Percentiles rank a stretch among this genome's conserved stretches.
phyloP scores from a whole-genome alignment of 2,888 invertebrate genomes.

The Pycnomerus fuliginosus region DNA sequence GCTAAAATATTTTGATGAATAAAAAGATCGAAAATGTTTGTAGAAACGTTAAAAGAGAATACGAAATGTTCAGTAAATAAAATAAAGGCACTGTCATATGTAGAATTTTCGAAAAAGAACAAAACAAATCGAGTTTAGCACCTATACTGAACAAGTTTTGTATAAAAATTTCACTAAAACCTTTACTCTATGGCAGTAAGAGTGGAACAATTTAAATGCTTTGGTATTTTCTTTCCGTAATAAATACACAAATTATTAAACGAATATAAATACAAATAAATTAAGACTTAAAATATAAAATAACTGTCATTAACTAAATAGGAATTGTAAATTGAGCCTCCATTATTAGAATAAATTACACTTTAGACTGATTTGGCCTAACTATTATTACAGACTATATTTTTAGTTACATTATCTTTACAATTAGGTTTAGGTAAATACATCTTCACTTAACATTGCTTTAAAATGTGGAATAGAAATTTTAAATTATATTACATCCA shows the following conservation, averaged over 20 bases:
- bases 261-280: slow-evolving; percentile 19
- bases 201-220: slow-evolving; percentile 14
- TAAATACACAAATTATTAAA: slow-evolving; percentile 6
- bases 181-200: slow-evolving; percentile 17
- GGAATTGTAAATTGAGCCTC: slow-evolving; percentile 20
- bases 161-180: slow-evolving; percentile 18
- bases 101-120: slow-evolving; percentile 5
- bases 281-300: slow-evolving; percentile 18
- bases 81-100: slow-evolving; percentile 17
- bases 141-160: too few relatives aligned
- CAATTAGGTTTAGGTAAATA: slow-evolving; percentile 16
- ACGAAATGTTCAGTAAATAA: slow-evolving; percentile 7
- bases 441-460: slow-evolving; percentile 20
- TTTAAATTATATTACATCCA: slow-evolving; percentile 13
- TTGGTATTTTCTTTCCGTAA: slow-evolving; percentile 10
- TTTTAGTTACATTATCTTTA: slow-evolving; percentile 14
- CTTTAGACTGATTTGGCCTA: slow-evolving; percentile 11
- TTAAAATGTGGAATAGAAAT: slow-evolving; percentile 21
- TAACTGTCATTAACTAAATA: slow-evolving; percentile 14
- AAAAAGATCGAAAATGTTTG: background rate
- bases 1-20: slow-evolving; percentile 2
- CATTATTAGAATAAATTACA: slow-evolving; percentile 12
- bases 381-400: slow-evolving; percentile 10
- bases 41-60: slow-evolving; percentile 5
- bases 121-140: slow-evolving; percentile 9